Conservation (phyloP, 2,888 invertebrate species). For the Oligia strigilis region DNA sequence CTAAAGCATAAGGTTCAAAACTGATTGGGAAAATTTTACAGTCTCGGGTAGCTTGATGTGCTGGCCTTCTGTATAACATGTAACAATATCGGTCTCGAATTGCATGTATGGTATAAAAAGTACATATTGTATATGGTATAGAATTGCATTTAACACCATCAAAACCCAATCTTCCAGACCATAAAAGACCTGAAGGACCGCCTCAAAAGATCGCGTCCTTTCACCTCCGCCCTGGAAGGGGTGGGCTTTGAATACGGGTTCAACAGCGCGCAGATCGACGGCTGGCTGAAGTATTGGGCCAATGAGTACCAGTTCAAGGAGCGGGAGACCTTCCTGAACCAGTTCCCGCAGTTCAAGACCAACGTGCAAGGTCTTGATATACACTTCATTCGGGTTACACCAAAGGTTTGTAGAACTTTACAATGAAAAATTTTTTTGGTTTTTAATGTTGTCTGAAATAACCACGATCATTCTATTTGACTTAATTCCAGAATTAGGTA, state of each 20-base stretch:
- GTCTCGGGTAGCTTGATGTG: no score
- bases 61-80: no score
- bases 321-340: constrained; percentile 92
- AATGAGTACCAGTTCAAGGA: constrained; percentile 92
- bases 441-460: no score
- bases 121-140: no score
- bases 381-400: constrained; percentile 89
- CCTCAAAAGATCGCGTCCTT: constrained; percentile 73
- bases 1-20: no score
- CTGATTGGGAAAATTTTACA: no score
- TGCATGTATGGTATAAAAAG: no score
- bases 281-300: constrained; percentile 94
- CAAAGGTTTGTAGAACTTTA: constrained; percentile 74
- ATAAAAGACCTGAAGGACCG: constrained; percentile 79
- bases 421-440: not conserved
- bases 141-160: not conserved
- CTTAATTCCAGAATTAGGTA: no score
- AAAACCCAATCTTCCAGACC: constrained; percentile 69
- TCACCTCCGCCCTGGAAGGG: constrained; percentile 92
- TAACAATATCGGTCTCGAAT: no score
- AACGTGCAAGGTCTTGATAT: constrained; percentile 93
- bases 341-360: constrained; percentile 94
- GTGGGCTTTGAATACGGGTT: constrained; percentile 95
- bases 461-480: no score
- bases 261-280: constrained; percentile 92